A percentile compares a stretch with the other conserved stretches of the same genome.
phyloP scores from a whole-genome alignment of 2,113 vertebrate genomes.

The Sclerurus mexicanus region DNA sequence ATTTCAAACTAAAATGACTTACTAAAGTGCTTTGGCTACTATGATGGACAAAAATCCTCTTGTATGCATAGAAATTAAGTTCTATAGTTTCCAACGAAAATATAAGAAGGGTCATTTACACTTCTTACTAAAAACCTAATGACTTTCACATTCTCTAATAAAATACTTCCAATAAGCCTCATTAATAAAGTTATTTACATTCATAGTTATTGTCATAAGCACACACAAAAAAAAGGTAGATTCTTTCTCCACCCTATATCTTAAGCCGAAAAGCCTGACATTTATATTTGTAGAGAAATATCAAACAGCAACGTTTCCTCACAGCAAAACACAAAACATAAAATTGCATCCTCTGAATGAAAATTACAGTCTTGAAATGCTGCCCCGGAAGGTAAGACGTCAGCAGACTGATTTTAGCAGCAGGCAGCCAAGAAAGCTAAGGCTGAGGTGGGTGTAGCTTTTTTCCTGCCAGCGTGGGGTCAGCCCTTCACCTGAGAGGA shows the following conservation, averaged over 20 bases:
- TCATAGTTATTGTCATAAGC: background rate
- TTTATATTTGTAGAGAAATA: background rate
- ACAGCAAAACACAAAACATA: background rate
- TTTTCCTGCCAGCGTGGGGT: background rate
- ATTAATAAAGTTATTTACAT: slow-evolving; percentile 2
- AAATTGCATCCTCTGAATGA: background rate
- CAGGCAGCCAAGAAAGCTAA: background rate
- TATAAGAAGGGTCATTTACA: background rate
- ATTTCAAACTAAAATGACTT: background rate
- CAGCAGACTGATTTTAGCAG: background rate
- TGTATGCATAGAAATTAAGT: background rate
- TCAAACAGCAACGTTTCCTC: background rate
- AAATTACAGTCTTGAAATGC: background rate
- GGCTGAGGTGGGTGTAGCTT: background rate
- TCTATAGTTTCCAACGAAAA: background rate
- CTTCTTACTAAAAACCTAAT: background rate
- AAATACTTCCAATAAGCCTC: background rate
- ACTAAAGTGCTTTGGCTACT: background rate
- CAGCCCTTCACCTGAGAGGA: background rate
- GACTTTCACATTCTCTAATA: background rate
- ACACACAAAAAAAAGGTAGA: background rate
- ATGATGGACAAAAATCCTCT: background rate
- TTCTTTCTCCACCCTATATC: background rate
- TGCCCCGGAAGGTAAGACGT: background rate
- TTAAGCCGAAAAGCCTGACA: background rate